A percentile compares a stretch with the other conserved stretches of the same genome.
Evolutionary conservation across 2,113 vertebrate genomes (phyloP).

Genomic region (Chauna torquata): DNA sequence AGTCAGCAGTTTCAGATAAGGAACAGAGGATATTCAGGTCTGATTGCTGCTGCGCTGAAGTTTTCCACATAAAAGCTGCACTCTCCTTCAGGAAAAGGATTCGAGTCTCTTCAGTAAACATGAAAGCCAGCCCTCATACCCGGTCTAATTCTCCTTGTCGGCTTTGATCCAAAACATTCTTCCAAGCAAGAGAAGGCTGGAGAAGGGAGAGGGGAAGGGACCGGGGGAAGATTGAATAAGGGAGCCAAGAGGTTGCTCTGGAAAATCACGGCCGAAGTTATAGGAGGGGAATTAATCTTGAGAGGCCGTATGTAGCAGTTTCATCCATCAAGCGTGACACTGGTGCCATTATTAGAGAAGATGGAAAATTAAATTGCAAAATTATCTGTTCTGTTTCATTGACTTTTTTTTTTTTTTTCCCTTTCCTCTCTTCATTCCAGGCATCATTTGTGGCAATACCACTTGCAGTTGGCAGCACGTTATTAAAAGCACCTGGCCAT

Average conservation of each 20-base stretch:
- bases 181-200: slow-evolving; percentile 69
- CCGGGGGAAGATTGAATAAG: slow-evolving; percentile 55
- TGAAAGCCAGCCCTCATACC: slow-evolving; percentile 72
- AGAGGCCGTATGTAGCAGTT: slow-evolving; percentile 70
- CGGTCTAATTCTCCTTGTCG: slow-evolving; percentile 64
- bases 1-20: slow-evolving; percentile 80
- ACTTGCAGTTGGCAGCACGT: not conserved
- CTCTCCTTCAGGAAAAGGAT: slow-evolving; percentile 76
- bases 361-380: slow-evolving; percentile 74
- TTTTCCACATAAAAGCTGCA: slow-evolving; percentile 81
- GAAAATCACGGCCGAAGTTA: slow-evolving; percentile 76
- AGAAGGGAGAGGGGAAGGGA: slow-evolving; percentile 30
- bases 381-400: slow-evolving; percentile 64
- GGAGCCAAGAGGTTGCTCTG: slow-evolving; percentile 68
- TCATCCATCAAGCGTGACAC: slow-evolving; percentile 83
- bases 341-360: slow-evolving; percentile 78
- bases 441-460: not conserved
- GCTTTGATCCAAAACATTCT: slow-evolving; percentile 77
- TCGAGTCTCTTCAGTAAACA: slow-evolving; percentile 74
- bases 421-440: slow-evolving; percentile 42
- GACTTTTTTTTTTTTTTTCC: not conserved
- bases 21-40: slow-evolving; percentile 54
- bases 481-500: slow-evolving; percentile 62
- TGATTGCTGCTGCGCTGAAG: slow-evolving; percentile 76
- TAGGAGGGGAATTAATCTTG: slow-evolving; percentile 83